Conservation (phyloP, 2,113 vertebrate species). For the rat (Rattus norvegicus) region DNA sequence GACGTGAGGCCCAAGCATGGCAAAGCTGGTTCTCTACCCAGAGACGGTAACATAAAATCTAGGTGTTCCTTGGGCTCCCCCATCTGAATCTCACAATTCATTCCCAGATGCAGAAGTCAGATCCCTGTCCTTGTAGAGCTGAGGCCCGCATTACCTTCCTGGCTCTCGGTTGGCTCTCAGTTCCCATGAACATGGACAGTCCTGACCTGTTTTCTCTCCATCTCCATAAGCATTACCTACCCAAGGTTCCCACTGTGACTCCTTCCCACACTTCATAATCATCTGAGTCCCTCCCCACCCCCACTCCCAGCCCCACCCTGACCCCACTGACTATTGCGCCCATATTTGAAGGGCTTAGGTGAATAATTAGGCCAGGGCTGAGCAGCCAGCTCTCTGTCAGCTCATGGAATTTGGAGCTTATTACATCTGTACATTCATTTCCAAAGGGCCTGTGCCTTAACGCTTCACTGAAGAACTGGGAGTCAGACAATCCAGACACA, state of each 20-base stretch:
- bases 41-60: background rate
- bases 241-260: background rate
- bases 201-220: background rate
- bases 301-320: background rate
- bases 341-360: background rate
- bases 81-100: background rate
- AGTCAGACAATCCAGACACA: background rate
- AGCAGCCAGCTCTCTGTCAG: background rate
- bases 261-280: background rate
- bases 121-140: background rate
- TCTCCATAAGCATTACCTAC: background rate
- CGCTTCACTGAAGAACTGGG: background rate
- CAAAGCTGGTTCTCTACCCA: background rate
- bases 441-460: background rate
- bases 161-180: background rate
- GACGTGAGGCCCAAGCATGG: background rate
- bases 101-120: background rate
- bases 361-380: background rate
- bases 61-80: rapidly evolving
- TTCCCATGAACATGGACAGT: background rate
- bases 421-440: background rate
- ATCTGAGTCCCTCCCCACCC: too few relatives aligned
- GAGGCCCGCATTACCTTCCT: background rate
- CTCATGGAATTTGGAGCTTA: background rate
- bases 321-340: background rate